These are phyloP conservation scores for Thymallus thymallus DNA, from an alignment of 2,113 vertebrate species.

Conservation along the genomic window DNA sequence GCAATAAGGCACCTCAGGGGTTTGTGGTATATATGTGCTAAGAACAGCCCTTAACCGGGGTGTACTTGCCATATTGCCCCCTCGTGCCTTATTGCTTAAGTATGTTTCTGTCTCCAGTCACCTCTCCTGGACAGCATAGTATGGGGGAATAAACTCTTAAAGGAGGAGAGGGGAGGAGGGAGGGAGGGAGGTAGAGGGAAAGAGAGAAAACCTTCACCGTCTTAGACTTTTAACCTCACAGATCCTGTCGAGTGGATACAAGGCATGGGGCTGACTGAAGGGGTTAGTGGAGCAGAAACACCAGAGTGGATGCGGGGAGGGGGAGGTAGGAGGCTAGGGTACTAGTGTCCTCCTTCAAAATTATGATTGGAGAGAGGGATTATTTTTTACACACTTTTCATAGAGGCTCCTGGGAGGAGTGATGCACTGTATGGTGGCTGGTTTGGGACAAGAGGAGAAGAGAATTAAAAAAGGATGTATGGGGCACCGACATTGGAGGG, in stretches of 20 bases:
- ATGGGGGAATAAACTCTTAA: neutral
- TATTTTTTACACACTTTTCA: neutral
- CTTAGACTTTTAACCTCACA: constrained; percentile 46
- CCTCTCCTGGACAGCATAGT: neutral
- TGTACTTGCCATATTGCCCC: no score
- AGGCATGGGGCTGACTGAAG: neutral
- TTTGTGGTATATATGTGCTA: no score
- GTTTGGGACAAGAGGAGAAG: no score
- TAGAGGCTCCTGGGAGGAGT: no score
- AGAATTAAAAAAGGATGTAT: no score
- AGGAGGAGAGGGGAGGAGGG: neutral
- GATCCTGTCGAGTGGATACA: neutral
- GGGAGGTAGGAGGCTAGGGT: neutral
- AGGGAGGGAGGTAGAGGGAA: neutral
- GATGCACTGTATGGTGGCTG: neutral
- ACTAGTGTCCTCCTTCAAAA: neutral
- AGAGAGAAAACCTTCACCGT: constrained; percentile 11
- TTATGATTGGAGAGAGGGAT: neutral
- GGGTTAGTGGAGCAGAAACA: constrained; percentile 22
- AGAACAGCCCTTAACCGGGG: no score
- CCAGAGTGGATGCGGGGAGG: no score
- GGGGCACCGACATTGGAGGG: no score
- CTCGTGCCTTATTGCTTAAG: no score
- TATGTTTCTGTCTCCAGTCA: neutral
- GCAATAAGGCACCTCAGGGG: no score